Base-by-base conservation (phyloP, 2,888 invertebrate genomes). In the Cylloceria caligata region DNA sequence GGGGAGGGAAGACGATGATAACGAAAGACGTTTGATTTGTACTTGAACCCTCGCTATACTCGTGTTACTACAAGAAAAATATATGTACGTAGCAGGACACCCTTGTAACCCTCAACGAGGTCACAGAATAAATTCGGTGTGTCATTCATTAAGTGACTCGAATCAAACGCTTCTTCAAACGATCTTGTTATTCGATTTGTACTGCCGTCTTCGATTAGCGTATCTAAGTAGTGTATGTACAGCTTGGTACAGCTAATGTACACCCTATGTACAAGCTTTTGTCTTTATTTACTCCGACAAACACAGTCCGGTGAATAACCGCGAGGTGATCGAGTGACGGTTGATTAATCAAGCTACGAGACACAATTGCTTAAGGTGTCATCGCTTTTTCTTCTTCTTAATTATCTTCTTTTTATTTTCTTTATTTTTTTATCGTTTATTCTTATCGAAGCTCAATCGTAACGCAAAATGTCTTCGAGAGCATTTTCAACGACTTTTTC, bases 211-310 rank as follows among this genome's bases (percentile, higher is more conserved):
- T 72, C 52, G 68, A 82, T 79, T 68, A 72, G 62, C 74, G 79
- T 75, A 72, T 83, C 82, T 81, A 81, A 74, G 49, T 80, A 76
- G 80, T 85, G 82, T 83, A 85, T 83, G 76, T 85, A 85, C 85
- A 85, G 73, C 79, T 72, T 68, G 62, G 65, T 73, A 80, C 80
- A 74, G 77, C 82, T 72, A 80, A 69, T 84, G 84, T 81, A 83
- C 83, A 81, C 69, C 74, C 73, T 76, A 60, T 79, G 64, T 74
- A 76, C 83, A 82, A 60, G 64, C 69, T 76, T 65, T 64, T 34
- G 62, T 36, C 52, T 57, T 65, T 67, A 67, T 39, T 57, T 71
- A 30, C 65, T 75, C 68, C 72, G 60, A 68, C 49, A 68, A 68
- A 57, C 55, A 55, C 60, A 34, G 45, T 34, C 45, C 34, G 19